These are phyloP conservation scores for Sussaba pulchella DNA, from an alignment of 2,888 invertebrate species.

Conservation along the genomic window DNA sequence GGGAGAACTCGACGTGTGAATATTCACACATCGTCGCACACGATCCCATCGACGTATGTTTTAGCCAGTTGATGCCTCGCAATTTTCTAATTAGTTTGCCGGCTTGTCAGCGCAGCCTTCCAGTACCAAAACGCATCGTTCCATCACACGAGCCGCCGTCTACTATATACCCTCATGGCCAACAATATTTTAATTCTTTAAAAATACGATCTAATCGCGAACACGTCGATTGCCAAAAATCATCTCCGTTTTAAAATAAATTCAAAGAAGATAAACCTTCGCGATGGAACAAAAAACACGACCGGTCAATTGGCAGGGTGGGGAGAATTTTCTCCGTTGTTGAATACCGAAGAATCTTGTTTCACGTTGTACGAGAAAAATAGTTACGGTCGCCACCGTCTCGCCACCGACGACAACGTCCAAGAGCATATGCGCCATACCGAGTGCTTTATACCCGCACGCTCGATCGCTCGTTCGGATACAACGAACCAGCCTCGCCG, in stretches of 20 bases:
- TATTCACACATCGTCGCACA: constrained; percentile 62
- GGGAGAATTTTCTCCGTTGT: constrained; percentile 36
- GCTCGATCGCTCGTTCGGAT: constrained; percentile 49
- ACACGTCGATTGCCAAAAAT: constrained; percentile 4
- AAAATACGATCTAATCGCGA: constrained; percentile 17
- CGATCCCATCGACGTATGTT: constrained; percentile 55
- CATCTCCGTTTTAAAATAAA: constrained; percentile 21
- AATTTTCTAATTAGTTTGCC: constrained; percentile 67
- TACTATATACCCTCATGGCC: constrained; percentile 26
- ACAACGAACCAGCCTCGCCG: constrained; percentile 38
- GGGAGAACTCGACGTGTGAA: constrained; percentile 58
- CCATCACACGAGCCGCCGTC: constrained; percentile 53
- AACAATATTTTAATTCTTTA: too few relatives aligned
- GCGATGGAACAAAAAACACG: constrained; percentile 10
- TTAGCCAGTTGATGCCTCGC: constrained; percentile 59
- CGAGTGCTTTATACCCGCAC: constrained; percentile 40
- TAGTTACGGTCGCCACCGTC: constrained; percentile 59
- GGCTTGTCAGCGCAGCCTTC: constrained; percentile 45
- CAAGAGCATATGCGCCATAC: constrained; percentile 18
- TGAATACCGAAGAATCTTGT: constrained; percentile 58
- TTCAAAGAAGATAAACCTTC: neutral
- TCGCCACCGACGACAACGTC: constrained; percentile 54
- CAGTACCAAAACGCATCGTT: constrained; percentile 48
- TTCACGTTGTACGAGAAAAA: constrained; percentile 42
- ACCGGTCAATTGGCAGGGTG: constrained; percentile 15